Evolutionary conservation across 2,797 vertebrate species (phyloP), one percentile per base, ranked within the genome.

Genomic region (Protonibea diacanthus): DNA sequence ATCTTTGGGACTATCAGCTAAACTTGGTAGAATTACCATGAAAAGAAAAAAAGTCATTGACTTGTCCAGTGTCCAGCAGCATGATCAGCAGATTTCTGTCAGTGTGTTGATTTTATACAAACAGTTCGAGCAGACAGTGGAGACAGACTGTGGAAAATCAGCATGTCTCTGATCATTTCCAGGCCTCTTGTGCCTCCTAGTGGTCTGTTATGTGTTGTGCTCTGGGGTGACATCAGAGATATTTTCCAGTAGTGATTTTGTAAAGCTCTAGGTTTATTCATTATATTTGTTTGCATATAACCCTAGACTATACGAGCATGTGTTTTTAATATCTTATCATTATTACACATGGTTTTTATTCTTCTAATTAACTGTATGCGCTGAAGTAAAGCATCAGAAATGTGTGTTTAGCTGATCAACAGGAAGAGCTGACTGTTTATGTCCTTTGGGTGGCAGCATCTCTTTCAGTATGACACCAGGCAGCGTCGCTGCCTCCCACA

Each of bases 371-470:
- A 9, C 48, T 3, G n/a, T 25, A 6, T 59, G 27, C 25, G 2
- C 23, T 2, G 25, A 44, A 20, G 21, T 44, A 23, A 44, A 9
- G 44, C 4, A 23, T 1, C 0, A 51, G 15, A 69, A 10, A 21
- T 56, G 1, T 20, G 6, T n/a, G 42, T 61, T 44, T 5, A 33
- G 9, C 10, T 44, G 33, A 21, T n/a, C 10, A 23, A 2, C 51
- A 45, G 13, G 47, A 55, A 47, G n/a, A 33, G 18, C 7, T 23
- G 21, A 9, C 20, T 6, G 25, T 9, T 20, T 73, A 25, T 57
- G 13, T 58, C 84, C 90, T 79, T 61, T 82, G 81, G 84, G 56
- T 52, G 86, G 80, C 77, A 89, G 51, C 77, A 79, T 82, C 59
- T 59, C 12, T 45, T 62, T 52, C 0, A 45, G 1, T 5, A 23